Conservation (phyloP, 1,140 invertebrate genomes). For the Halesus radiatus region DNA sequence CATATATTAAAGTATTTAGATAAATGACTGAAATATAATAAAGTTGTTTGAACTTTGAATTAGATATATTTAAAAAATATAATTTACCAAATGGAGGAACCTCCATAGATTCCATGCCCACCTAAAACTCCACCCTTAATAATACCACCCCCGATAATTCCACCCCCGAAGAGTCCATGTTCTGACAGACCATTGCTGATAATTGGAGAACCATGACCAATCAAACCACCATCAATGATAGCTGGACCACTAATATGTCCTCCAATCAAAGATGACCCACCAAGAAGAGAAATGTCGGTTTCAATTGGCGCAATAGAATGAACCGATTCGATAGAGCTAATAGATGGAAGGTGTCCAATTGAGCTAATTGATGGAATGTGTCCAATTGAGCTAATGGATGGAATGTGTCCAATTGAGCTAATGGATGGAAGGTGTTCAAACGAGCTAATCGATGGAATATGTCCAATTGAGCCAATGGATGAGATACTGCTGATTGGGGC, state of each 20-base stretch:
- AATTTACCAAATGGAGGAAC: background rate
- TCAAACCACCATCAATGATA: background rate
- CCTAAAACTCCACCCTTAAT: no score
- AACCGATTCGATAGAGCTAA: background rate
- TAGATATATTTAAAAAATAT: background rate
- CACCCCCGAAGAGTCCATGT: no score
- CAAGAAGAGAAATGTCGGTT: background rate
- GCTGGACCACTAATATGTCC: background rate
- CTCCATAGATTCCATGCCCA: background rate
- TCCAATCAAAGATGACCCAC: background rate
- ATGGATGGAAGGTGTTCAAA: background rate
- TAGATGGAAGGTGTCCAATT: background rate
- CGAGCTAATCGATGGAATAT: background rate
- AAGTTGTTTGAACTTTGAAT: background rate
- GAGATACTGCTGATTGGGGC: no score
- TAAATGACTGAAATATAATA: conserved; percentile 5
- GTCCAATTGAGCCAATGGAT: background rate
- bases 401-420: no score
- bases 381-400: no score
- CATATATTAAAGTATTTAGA: no score
- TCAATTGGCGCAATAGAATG: background rate
- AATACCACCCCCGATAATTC: no score
- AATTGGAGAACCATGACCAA: background rate
- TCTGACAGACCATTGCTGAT: no score
- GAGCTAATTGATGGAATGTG: background rate